phyloP scores from a whole-genome alignment of 2,888 invertebrate species.

The Cheiracanthium punctorium region DNA sequence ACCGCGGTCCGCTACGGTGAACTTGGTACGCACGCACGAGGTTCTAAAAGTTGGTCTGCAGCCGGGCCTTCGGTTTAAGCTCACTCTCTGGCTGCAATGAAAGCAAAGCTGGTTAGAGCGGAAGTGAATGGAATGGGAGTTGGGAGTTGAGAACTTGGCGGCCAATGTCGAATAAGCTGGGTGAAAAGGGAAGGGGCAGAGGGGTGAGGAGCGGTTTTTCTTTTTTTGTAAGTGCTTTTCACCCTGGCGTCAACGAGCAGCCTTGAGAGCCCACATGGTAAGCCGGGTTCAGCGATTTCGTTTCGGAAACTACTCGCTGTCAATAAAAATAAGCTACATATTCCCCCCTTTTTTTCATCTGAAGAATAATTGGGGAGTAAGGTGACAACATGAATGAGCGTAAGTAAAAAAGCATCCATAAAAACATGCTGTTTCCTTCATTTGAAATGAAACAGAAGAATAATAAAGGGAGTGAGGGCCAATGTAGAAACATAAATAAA shows the following conservation, averaged over 20 bases:
- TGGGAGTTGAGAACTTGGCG: slow-evolving; percentile 58
- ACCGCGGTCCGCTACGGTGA: no score
- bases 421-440: no score
- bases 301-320: neutral
- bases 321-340: no score
- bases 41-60: neutral
- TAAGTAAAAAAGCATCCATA: no score
- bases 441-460: no score
- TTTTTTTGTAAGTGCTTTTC: slow-evolving; percentile 25
- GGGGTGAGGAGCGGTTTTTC: slow-evolving; percentile 30
- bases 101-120: slow-evolving; percentile 40
- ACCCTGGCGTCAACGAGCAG: slow-evolving; percentile 18
- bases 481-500: no score
- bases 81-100: slow-evolving; percentile 23
- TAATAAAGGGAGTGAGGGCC: no score
- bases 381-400: no score
- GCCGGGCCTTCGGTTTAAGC: neutral
- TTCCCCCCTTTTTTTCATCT: no score
- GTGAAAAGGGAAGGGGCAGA: slow-evolving; percentile 5
- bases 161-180: slow-evolving; percentile 54
- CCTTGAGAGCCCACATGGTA: slow-evolving; percentile 58
- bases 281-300: slow-evolving; percentile 43
- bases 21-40: no score
- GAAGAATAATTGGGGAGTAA: no score
- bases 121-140: slow-evolving; percentile 47